phyloP scores from a whole-genome alignment of 2,888 invertebrate species.

The Heliconius hortense region DNA sequence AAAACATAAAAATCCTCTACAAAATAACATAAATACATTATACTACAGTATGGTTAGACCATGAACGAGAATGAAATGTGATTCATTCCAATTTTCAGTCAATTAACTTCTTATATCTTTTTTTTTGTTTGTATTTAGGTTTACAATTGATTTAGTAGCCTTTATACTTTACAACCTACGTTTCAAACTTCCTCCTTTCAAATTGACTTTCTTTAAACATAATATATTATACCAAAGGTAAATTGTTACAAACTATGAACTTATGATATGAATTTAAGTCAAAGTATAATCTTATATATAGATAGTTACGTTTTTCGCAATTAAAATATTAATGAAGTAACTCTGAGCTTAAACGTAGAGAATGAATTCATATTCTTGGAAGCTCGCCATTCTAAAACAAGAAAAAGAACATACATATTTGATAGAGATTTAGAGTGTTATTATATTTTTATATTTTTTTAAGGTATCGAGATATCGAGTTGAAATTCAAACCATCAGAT shows the following conservation, averaged over 20 bases:
- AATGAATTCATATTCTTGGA: not conserved
- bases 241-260: constrained; percentile 18
- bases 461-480: too few species aligned
- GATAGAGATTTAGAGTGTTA: not conserved
- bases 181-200: constrained; percentile 56
- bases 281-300: not conserved
- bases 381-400: not conserved
- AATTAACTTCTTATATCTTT: constrained; percentile 41
- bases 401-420: not conserved
- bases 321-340: not conserved
- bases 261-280: not conserved
- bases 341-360: not conserved
- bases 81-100: constrained; percentile 40
- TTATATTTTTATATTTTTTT: not conserved
- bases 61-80: constrained; percentile 41
- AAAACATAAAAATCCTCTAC: not conserved
- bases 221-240: not conserved
- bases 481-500: too few species aligned
- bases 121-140: constrained; percentile 36
- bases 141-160: constrained; percentile 37
- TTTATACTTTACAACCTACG: constrained; percentile 36
- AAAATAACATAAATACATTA: constrained; percentile 7
- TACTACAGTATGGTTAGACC: constrained; percentile 15
- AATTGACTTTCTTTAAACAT: constrained; percentile 37
- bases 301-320: not conserved